These are phyloP conservation scores for Eupeodes latifasciatus DNA, from an alignment of 2,888 invertebrate genomes.

Conservation along the genomic window DNA sequence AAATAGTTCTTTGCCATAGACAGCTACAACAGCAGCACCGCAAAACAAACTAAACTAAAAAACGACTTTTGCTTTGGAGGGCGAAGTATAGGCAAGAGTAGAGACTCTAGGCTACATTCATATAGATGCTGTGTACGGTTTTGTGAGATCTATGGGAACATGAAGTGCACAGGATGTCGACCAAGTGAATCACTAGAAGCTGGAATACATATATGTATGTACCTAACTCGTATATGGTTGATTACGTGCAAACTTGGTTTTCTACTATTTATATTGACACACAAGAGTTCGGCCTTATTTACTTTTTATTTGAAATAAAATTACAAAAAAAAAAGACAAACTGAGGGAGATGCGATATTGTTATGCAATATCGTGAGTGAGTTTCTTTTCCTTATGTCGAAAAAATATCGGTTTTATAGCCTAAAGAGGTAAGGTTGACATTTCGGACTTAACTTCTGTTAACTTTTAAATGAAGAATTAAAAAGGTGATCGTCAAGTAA, in stretches of 20 bases:
- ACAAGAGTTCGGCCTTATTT: not conserved
- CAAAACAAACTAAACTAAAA: not conserved
- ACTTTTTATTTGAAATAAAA: slow-evolving; percentile 16
- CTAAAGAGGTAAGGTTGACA: too few relatives aligned
- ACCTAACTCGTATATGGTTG: slow-evolving; percentile 31
- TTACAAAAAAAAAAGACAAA: slow-evolving; percentile 27
- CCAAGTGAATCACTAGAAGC: slow-evolving; percentile 53
- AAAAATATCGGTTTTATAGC: not conserved
- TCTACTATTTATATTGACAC: slow-evolving; percentile 49
- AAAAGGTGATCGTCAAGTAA: too few relatives aligned
- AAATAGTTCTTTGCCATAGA: slow-evolving; percentile 67
- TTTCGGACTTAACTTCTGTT: too few relatives aligned
- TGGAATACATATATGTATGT: not conserved
- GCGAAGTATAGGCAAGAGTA: slow-evolving; percentile 10
- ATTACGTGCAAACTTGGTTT: slow-evolving; percentile 21
- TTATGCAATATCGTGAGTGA: slow-evolving; percentile 57
- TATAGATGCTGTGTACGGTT: not conserved
- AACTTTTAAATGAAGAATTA: too few relatives aligned
- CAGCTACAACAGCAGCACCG: slow-evolving; percentile 45
- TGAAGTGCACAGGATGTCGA: slow-evolving; percentile 60
- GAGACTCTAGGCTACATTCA: slow-evolving; percentile 2
- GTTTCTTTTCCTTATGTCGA: slow-evolving; percentile 11
- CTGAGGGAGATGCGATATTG: slow-evolving; percentile 58
- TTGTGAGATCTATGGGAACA: slow-evolving; percentile 54
- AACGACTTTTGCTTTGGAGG: slow-evolving; percentile 1